Base-by-base conservation (phyloP, 2,113 vertebrate genomes). In the Saccopteryx bilineata region DNA sequence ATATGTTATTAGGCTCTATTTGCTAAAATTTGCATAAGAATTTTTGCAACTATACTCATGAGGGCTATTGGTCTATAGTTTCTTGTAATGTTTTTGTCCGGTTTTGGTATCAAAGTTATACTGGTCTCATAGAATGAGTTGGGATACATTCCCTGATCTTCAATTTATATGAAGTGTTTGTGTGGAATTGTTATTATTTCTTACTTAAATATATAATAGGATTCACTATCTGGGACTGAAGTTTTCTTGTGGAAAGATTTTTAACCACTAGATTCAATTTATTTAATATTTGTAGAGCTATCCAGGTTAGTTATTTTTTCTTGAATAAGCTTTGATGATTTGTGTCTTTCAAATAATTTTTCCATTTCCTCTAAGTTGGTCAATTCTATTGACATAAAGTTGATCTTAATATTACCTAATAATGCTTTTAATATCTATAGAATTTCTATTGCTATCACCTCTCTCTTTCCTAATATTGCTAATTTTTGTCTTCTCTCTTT, bases 141-240 rank as follows among this genome's bases (percentile, higher is more conserved):
- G 26, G 60, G 61, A 74, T 91, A 58, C 66, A 39, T 28, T 75
- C 39, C 60, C 11, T 87, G 48, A 56, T 87, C 66, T 91, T 87
- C 75, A 58, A 31, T 74, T 74, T 87, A 74, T 50, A 75, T 95
- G 33, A 75, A 91, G 82, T 74, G 13, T 74, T 91, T 80, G 9
- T 91, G 13, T 93, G 63, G 50, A 93, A 76, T 93, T n/a, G 52
- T 5, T 82, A 90, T 81, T 78, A 26, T 90, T 87, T 80, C 48
- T 84, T 84, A 33, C 58, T 66, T 78, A 68, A 81, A 80, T 81
- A 82, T 93, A 93, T 81, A 39, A 72, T 72, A 93, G 56, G 65
- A 56, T 33, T 95, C 31, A 84, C 28, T 18, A 72, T 68, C 58
- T 87, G 46, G 63, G 26, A 50, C 58, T 78, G 56, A 71, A 87